Evolutionary conservation across 2,797 vertebrate genomes (phyloP).

Genomic region (Selene dorsalis): DNA sequence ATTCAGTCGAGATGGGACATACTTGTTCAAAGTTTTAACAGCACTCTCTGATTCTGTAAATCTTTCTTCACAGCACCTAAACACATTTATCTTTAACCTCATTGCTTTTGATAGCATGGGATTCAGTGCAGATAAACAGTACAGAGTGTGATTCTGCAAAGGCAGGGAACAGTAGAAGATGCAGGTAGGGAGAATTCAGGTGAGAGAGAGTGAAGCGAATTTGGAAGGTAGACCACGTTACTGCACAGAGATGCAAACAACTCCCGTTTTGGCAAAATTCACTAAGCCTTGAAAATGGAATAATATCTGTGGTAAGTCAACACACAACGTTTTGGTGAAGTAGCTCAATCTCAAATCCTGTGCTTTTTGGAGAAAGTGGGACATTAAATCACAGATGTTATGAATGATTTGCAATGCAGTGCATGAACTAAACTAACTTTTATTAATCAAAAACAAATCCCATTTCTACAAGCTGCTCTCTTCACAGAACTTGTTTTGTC

Average conservation of each 20-base stretch:
- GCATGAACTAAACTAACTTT: neutral
- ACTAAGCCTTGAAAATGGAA: too few relatives aligned
- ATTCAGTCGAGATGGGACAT: neutral
- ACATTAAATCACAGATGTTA: neutral
- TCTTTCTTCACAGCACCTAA: conserved; percentile 12
- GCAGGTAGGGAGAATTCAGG: too few relatives aligned
- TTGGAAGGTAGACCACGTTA: too few relatives aligned
- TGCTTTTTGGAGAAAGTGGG: neutral
- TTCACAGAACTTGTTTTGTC: neutral
- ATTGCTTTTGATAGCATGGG: neutral
- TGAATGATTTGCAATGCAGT: neutral
- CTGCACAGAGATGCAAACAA: too few relatives aligned
- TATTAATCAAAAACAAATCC: neutral
- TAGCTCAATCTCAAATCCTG: neutral
- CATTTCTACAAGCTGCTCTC: neutral
- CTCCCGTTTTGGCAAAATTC: too few relatives aligned
- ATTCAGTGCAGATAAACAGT: neutral
- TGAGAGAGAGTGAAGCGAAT: too few relatives aligned
- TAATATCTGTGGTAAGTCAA: neutral
- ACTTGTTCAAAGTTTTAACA: conserved; percentile 32
- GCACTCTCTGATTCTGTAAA: conserved; percentile 1
- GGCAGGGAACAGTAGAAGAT: neutral
- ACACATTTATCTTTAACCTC: conserved; percentile 23
- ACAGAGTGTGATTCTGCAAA: neutral
- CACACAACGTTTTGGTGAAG: neutral